A percentile compares a stretch with the other conserved stretches of the same genome.
Evolutionary conservation across 2,113 vertebrate species (phyloP).

Genomic region (Varanus salvator): DNA sequence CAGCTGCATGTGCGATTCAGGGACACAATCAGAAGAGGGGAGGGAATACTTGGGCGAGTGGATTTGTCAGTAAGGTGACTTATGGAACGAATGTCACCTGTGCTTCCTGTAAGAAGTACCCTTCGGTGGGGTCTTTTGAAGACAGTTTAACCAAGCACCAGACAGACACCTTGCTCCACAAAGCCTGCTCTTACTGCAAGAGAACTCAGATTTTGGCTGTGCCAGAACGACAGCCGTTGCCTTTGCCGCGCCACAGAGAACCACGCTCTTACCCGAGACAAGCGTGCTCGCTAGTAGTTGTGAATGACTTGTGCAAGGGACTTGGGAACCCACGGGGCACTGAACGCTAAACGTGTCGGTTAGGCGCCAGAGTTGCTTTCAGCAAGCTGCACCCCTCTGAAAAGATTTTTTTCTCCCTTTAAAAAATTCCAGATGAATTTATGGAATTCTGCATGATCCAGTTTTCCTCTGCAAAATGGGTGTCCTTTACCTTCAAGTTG

Average conservation of each 20-base stretch:
- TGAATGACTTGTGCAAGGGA: not conserved
- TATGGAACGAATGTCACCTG: conserved; percentile 49
- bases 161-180: not conserved
- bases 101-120: conserved; percentile 34
- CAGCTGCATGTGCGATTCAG: conserved; percentile 44
- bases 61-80: conserved; percentile 47
- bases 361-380: not conserved
- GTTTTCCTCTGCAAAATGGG: accelerated
- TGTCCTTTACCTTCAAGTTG: accelerated
- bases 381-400: conserved; percentile 19
- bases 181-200: not conserved
- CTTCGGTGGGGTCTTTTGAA: conserved; percentile 32
- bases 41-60: conserved; percentile 46
- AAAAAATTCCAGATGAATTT: not conserved
- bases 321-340: not conserved
- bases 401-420: conserved; percentile 4
- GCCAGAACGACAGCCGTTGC: not conserved
- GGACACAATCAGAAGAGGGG: conserved; percentile 50
- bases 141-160: conserved; percentile 1
- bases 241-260: not conserved
- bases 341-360: no score
- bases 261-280: not conserved
- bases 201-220: no score
- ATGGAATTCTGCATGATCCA: not conserved
- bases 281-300: not conserved